Evolutionary conservation across 2,888 invertebrate species (phyloP).

Genomic region (Holacanthella duospinosa): DNA sequence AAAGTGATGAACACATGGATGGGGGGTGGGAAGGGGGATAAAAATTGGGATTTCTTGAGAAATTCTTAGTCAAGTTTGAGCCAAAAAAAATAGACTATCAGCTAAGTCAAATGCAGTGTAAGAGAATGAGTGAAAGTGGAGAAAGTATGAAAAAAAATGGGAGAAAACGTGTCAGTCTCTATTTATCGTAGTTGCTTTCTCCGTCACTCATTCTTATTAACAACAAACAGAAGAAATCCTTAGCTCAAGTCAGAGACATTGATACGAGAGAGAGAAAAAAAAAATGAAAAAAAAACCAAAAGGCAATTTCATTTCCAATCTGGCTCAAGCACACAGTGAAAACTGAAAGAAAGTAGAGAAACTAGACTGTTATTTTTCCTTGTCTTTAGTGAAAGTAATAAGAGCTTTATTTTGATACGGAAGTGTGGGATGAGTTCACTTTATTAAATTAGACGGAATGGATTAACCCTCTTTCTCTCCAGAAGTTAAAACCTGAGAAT

Average conservation of each 20-base stretch:
- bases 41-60: no score
- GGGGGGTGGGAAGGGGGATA: no score
- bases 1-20: no score
- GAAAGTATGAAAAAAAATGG: not conserved
- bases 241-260: not conserved
- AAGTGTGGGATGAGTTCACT: conserved; percentile 8
- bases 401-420: not conserved
- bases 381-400: not conserved
- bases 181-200: no score
- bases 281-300: not conserved
- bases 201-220: not conserved
- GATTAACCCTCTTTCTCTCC: not conserved
- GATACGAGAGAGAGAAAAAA: not conserved
- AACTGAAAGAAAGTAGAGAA: not conserved
- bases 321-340: not conserved
- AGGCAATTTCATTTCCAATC: conserved; percentile 1
- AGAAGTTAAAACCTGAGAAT: not conserved
- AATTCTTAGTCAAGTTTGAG: not conserved
- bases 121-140: conserved; percentile 2
- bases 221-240: not conserved
- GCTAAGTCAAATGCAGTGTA: not conserved
- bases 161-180: not conserved
- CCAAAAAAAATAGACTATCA: not conserved
- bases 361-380: not conserved
- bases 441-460: conserved; percentile 10